These are phyloP conservation scores for Bubo bubo DNA, from an alignment of 2,113 vertebrate genomes.

Conservation along the genomic window DNA sequence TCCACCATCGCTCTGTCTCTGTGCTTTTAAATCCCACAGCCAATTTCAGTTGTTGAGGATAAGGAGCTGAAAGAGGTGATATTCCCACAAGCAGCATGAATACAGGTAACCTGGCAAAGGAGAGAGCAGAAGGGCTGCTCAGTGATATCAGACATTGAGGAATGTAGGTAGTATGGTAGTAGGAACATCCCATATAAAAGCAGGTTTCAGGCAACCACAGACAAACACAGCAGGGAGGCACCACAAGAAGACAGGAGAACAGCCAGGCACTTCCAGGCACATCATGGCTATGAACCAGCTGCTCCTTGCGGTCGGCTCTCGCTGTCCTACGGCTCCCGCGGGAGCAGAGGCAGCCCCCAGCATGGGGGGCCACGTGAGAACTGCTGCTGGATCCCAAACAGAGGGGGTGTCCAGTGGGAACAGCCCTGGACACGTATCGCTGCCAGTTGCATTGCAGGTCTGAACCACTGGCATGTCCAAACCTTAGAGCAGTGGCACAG, in stretches of 20 bases:
- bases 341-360: neutral
- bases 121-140: neutral
- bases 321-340: neutral
- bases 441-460: accelerated
- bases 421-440: neutral
- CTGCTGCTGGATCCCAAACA: neutral
- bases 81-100: neutral
- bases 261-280: neutral
- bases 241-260: neutral
- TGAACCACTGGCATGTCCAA: neutral
- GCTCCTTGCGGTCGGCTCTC: neutral
- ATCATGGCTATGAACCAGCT: neutral
- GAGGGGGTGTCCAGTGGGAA: neutral
- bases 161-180: neutral
- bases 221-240: neutral
- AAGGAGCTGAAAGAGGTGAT: neutral
- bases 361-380: accelerated
- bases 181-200: neutral
- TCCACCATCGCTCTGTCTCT: neutral
- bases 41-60: neutral
- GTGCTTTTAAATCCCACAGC: neutral
- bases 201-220: neutral
- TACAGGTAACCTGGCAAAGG: neutral
- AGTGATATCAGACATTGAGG: neutral
- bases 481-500: neutral